phyloP scores from a whole-genome alignment of 2,797 vertebrate species.

The Chelonia mydas region DNA sequence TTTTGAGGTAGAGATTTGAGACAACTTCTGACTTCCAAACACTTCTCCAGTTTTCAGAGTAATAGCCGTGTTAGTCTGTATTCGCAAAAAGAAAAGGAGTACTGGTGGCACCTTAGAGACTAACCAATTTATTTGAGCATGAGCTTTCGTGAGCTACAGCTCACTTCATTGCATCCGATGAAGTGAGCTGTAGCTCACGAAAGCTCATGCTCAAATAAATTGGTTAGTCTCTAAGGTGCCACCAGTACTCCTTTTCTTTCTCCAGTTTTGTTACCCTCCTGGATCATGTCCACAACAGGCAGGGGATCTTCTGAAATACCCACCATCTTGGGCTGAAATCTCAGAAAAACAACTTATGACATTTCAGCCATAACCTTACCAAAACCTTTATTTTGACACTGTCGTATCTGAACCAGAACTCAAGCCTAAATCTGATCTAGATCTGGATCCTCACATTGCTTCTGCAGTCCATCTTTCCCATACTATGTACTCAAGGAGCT shows the following conservation, averaged over 20 bases:
- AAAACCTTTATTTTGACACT: not conserved
- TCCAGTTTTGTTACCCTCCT: not conserved
- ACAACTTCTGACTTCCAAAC: not conserved
- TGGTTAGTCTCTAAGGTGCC: too few species aligned
- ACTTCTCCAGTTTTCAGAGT: not conserved
- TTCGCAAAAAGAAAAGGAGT: too few species aligned
- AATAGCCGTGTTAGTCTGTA: too few species aligned
- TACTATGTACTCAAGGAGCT: not conserved
- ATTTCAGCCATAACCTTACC: not conserved
- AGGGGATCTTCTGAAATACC: fast-evolving
- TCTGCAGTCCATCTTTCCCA: not conserved
- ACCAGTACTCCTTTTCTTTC: too few species aligned
- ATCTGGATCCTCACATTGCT: not conserved
- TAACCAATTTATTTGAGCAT: too few species aligned
- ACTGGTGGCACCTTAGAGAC: too few species aligned
- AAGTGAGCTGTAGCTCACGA: too few species aligned
- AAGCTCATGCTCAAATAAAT: too few species aligned
- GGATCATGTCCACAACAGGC: fast-evolving
- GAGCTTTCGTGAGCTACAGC: too few species aligned
- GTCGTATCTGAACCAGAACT: not conserved
- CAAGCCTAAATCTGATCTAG: not conserved
- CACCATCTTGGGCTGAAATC: not conserved
- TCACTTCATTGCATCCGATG: too few species aligned
- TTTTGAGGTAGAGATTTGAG: not conserved
- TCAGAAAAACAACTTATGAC: not conserved